Evolutionary conservation across 1,140 invertebrate species (phyloP), one percentile per base, ranked within the genome.

Genomic region (Phocides pigmalion): DNA sequence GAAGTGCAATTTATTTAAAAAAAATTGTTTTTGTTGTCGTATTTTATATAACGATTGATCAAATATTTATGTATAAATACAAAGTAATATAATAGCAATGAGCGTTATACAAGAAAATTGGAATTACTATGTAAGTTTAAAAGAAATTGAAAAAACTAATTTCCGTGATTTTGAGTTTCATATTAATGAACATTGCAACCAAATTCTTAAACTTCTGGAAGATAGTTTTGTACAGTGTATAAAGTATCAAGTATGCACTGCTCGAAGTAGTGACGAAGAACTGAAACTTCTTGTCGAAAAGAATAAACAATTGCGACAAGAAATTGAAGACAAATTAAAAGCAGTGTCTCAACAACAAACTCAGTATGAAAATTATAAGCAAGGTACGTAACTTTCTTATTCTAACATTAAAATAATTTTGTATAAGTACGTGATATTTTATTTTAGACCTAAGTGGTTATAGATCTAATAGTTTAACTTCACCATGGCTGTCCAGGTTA

Each of bases 331-430:
- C 11, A 84, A 83, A 72, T 37, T 81, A 15, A 75, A 82, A 56
- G 76, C 77, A 41, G 22, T 85, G 17, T 59, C 71, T 4, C 66
- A 68, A 47, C 72, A 82, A 39, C 77, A 86, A 75, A 53, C 19
- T 20, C 72, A 79, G 28, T 89, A 87, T 71, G 80, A 85, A 68
- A 74, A 59, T 37, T 84, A 62, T 28, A 89, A 87, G 64, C 73
- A 78, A 76, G 82, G 86, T 83, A 68, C 15, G 66, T 37, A n/a
- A n/a, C n/a, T n/a, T n/a, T n/a, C n/a, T n/a, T n/a, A n/a, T n/a
- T n/a, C n/a, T n/a, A n/a, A n/a, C n/a, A n/a, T n/a, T n/a, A n/a
- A n/a, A n/a, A n/a, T n/a, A n/a, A n/a, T n/a, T n/a, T n/a, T n/a
- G n/a, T n/a, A n/a, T n/a, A n/a, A n/a, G n/a, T n/a, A n/a, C n/a